Evolutionary conservation across 2,113 vertebrate species (phyloP).

Genomic region (Rhizomys pruinosus): DNA sequence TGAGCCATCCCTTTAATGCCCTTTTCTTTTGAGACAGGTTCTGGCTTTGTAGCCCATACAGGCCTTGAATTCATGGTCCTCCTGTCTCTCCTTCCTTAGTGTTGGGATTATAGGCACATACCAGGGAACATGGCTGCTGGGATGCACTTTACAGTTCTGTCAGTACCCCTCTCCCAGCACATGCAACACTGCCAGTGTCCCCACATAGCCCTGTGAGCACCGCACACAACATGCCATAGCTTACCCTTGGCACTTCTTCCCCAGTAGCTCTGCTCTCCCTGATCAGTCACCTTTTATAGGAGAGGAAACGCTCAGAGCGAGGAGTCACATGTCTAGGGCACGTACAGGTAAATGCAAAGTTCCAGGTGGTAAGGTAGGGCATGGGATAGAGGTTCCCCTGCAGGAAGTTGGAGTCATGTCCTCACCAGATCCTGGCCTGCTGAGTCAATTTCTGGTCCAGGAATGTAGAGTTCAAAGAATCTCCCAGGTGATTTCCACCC

Average conservation of each 20-base stretch:
- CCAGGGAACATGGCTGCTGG: not conserved
- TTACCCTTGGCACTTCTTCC: too few species aligned
- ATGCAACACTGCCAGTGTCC: not conserved
- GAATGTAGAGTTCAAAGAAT: not conserved
- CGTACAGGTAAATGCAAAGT: not conserved
- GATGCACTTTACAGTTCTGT: not conserved
- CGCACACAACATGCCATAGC: rapidly evolving
- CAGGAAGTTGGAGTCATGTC: not conserved
- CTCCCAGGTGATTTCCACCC: not conserved
- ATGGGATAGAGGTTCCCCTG: rapidly evolving
- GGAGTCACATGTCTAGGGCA: too few species aligned
- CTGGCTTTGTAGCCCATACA: not conserved
- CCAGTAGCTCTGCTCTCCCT: not conserved
- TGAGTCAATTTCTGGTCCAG: rapidly evolving
- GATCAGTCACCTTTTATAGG: not conserved
- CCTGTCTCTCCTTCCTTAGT: not conserved
- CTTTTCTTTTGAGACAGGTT: not conserved
- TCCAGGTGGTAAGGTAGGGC: rapidly evolving
- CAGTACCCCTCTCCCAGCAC: rapidly evolving
- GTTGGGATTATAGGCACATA: not conserved
- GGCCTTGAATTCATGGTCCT: not conserved
- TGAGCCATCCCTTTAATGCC: not conserved
- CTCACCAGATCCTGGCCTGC: not conserved
- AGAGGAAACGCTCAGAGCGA: not conserved
- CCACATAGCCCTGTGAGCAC: too few species aligned